Evolutionary conservation across 35 echinoderm and acorn worm species (phyloP).

Genomic region (Ophioderma brevispina): DNA sequence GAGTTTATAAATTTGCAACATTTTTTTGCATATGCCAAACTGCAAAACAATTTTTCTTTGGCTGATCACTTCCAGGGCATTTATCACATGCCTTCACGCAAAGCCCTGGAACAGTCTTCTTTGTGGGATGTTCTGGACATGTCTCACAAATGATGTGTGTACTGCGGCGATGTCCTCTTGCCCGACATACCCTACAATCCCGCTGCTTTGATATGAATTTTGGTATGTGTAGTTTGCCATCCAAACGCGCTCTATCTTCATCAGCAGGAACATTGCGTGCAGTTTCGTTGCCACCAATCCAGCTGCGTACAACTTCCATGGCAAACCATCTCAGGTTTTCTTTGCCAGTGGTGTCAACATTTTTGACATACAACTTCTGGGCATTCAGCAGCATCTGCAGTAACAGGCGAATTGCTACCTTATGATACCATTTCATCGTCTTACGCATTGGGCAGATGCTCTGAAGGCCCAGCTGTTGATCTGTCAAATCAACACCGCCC

Average conservation of each 20-base stretch:
- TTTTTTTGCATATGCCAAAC: too few species aligned
- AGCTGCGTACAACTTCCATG: neutral
- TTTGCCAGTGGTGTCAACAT: neutral
- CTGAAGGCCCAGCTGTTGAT: slow-evolving; percentile 16
- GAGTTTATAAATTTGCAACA: too few species aligned
- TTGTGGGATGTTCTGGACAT: too few species aligned
- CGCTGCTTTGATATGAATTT: too few species aligned
- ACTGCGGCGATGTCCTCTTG: too few species aligned
- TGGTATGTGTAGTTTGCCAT: slow-evolving; percentile 26
- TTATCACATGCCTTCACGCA: too few species aligned
- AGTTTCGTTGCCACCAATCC: neutral
- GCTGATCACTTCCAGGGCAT: too few species aligned
- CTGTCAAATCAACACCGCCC: slow-evolving; percentile 38
- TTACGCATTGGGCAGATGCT: slow-evolving; percentile 25
- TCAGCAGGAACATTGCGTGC: neutral
- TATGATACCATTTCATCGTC: slow-evolving; percentile 41
- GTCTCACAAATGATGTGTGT: too few species aligned
- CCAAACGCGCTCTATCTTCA: slow-evolving; percentile 9
- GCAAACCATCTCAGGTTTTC: slow-evolving; percentile 7
- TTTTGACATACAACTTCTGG: neutral
- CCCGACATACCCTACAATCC: too few species aligned
- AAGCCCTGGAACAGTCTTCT: too few species aligned
- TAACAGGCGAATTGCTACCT: too few species aligned
- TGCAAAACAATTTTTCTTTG: too few species aligned
- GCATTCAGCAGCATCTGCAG: slow-evolving; percentile 41